Conservation (phyloP, 2,888 invertebrate genomes). For the Ceriagrion tenellum region DNA sequence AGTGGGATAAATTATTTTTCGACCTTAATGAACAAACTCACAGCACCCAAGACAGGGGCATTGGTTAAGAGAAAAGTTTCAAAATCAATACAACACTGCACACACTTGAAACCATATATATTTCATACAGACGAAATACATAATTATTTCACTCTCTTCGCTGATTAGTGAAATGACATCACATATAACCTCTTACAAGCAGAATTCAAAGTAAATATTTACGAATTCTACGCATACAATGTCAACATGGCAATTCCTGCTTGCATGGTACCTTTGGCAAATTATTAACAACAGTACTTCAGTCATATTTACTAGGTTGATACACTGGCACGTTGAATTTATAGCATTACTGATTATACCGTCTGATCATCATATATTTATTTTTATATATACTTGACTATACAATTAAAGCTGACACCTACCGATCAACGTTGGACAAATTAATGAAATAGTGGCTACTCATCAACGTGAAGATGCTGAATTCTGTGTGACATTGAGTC, state of each 20-base stretch:
- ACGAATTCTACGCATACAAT: not conserved
- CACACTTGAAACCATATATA: not conserved
- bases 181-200: too few species aligned
- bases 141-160: too few species aligned
- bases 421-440: not conserved
- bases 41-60: not conserved
- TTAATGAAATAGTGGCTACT: not conserved
- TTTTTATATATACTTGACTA: not conserved
- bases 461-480: constrained; percentile 68
- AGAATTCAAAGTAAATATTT: not conserved
- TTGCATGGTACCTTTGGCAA: too few species aligned
- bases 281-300: too few species aligned
- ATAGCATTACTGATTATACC: not conserved
- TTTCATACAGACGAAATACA: not conserved
- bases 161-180: too few species aligned
- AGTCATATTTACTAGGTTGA: not conserved
- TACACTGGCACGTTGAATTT: not conserved
- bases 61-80: not conserved
- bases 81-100: not conserved
- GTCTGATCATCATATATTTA: not conserved
- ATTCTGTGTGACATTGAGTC: constrained; percentile 68
- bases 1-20: too few species aligned
- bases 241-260: not conserved
- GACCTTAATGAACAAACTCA: too few species aligned
- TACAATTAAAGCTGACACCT: not conserved